Evolutionary conservation across 2,888 invertebrate genomes (phyloP).

Genomic region (Arctia plantaginis): DNA sequence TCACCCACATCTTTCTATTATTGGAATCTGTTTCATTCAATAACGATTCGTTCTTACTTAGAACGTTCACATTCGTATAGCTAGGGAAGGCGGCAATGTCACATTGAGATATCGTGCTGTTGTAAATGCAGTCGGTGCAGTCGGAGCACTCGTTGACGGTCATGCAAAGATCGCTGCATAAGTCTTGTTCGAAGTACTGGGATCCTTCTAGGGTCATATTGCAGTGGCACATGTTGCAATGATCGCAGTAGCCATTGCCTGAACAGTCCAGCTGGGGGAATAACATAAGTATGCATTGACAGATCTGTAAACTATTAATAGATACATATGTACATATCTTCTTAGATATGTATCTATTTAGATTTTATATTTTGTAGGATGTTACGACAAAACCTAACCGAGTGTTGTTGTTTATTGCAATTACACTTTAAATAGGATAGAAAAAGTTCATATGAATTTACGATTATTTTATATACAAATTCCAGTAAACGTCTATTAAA

Average conservation of each 20-base stretch:
- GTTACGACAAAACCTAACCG: background rate
- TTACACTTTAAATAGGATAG: background rate
- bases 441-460: no score
- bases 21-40: conserved; percentile 49
- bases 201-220: conserved; percentile 65
- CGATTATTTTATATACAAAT: no score
- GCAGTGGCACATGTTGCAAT: conserved; percentile 70
- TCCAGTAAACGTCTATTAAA: no score
- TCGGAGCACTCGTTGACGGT: conserved; percentile 59
- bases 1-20: conserved; percentile 66
- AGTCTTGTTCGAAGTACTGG: conserved; percentile 69
- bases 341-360: no score
- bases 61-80: conserved; percentile 24
- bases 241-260: conserved; percentile 72
- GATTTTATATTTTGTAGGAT: background rate
- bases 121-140: conserved; percentile 46
- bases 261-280: conserved; percentile 57
- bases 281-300: background rate
- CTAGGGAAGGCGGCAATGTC: background rate
- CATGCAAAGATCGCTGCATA: conserved; percentile 72
- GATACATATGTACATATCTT: background rate
- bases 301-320: background rate
- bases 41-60: conserved; percentile 54
- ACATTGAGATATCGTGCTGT: conserved; percentile 8
- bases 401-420: background rate